Evolutionary conservation across 2,888 invertebrate genomes (phyloP).

Genomic region (Campoplex capitator): DNA sequence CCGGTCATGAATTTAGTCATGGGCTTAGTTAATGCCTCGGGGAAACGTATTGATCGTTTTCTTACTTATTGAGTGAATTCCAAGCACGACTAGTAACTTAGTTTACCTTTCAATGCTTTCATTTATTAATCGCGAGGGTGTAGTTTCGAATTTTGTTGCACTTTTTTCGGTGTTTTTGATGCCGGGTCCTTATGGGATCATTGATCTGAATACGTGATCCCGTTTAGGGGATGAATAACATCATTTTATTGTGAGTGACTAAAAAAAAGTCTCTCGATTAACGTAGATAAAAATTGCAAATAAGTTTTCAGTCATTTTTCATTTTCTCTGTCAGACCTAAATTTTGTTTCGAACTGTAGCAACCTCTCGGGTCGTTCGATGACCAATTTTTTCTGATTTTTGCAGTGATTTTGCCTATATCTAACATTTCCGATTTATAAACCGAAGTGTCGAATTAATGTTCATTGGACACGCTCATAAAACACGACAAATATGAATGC

Average conservation of each 20-base stretch:
- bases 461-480: conserved; percentile 41
- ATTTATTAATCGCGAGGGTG: neutral
- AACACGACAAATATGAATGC: conserved; percentile 39
- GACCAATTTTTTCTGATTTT: neutral
- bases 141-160: neutral
- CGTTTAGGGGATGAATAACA: neutral
- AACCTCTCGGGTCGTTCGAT: neutral
- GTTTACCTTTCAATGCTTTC: neutral
- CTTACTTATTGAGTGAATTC: neutral
- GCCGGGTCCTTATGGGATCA: neutral
- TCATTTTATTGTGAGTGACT: neutral
- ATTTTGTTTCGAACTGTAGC: neutral
- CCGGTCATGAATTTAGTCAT: neutral
- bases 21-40: neutral
- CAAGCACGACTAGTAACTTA: neutral
- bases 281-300: neutral
- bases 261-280: neutral
- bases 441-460: neutral
- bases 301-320: neutral
- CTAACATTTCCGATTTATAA: neutral
- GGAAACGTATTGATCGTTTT: neutral
- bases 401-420: neutral
- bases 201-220: neutral
- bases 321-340: neutral
- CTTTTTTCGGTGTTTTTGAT: neutral